Evolutionary conservation across 2,888 invertebrate species (phyloP).

Genomic region (Drymonia ruficornis): DNA sequence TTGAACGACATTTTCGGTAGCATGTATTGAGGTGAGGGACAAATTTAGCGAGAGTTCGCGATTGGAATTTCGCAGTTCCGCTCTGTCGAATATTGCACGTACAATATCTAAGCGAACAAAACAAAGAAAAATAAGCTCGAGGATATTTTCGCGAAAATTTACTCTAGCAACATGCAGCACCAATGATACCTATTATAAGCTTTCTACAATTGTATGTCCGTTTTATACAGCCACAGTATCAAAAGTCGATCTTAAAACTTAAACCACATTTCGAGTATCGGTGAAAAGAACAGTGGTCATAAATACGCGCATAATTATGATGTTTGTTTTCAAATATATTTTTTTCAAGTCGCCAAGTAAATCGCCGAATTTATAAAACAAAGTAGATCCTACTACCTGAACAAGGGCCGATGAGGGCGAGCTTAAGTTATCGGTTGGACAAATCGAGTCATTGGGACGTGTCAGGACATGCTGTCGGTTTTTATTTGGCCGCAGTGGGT

Average conservation of each 20-base stretch:
- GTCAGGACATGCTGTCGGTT: slow-evolving; percentile 75
- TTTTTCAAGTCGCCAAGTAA: slow-evolving; percentile 50
- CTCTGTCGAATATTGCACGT: too few relatives aligned
- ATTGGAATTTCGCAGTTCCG: too few relatives aligned
- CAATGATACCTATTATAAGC: too few relatives aligned
- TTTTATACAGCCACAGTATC: too few relatives aligned
- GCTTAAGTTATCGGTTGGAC: slow-evolving; percentile 71
- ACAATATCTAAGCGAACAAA: too few relatives aligned
- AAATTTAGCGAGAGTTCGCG: too few relatives aligned
- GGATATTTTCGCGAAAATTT: too few relatives aligned
- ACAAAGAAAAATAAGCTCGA: too few relatives aligned
- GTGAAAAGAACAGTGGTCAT: neutral
- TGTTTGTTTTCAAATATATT: neutral
- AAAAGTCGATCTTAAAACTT: neutral
- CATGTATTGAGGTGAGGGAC: too few relatives aligned
- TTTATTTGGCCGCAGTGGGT: slow-evolving; percentile 73
- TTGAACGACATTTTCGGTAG: too few relatives aligned
- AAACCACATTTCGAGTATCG: neutral
- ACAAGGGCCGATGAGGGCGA: slow-evolving; percentile 34
- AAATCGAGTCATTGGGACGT: slow-evolving; percentile 77
- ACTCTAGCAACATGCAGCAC: too few relatives aligned
- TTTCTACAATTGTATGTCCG: too few relatives aligned
- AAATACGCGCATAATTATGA: neutral
- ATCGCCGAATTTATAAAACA: slow-evolving; percentile 73
- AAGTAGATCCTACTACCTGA: slow-evolving; percentile 62